A percentile compares a stretch with the other conserved stretches of the same genome.
Evolutionary conservation across 2,113 vertebrate species (phyloP).

Genomic region (Verasper variegatus): DNA sequence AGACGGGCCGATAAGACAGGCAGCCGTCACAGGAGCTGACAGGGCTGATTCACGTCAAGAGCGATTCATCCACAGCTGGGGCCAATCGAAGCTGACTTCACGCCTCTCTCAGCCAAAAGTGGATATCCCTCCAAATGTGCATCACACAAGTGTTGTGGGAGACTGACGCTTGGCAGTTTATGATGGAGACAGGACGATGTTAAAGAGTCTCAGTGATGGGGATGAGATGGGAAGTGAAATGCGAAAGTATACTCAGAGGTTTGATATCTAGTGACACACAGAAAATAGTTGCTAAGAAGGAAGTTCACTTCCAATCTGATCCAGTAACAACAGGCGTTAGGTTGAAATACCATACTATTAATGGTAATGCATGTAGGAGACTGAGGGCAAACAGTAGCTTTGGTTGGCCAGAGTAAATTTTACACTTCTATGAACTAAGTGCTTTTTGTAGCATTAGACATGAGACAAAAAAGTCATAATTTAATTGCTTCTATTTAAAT

Average conservation of each 20-base stretch:
- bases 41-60: constrained; percentile 93
- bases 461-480: too few relatives aligned
- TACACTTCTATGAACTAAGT: too few relatives aligned
- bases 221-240: constrained; percentile 43
- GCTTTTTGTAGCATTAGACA: too few relatives aligned
- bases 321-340: neutral
- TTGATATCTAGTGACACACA: constrained; percentile 43
- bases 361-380: neutral
- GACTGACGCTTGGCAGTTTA: constrained; percentile 60
- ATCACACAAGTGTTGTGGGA: constrained; percentile 55
- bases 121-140: constrained; percentile 83
- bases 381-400: too few relatives aligned
- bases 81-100: constrained; percentile 90
- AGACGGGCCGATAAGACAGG: constrained; percentile 87
- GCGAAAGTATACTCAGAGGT: constrained; percentile 23
- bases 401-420: too few relatives aligned
- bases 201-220: constrained; percentile 35
- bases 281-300: constrained; percentile 6
- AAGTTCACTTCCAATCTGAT: constrained; percentile 13
- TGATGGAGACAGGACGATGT: constrained; percentile 59
- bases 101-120: constrained; percentile 84
- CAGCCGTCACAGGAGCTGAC: constrained; percentile 92
- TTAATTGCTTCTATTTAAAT: too few relatives aligned
- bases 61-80: constrained; percentile 88
- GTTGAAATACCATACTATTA: neutral